phyloP scores from a whole-genome alignment of 53 echinoderm and acorn worm genomes.

The Glandiceps talaboti region DNA sequence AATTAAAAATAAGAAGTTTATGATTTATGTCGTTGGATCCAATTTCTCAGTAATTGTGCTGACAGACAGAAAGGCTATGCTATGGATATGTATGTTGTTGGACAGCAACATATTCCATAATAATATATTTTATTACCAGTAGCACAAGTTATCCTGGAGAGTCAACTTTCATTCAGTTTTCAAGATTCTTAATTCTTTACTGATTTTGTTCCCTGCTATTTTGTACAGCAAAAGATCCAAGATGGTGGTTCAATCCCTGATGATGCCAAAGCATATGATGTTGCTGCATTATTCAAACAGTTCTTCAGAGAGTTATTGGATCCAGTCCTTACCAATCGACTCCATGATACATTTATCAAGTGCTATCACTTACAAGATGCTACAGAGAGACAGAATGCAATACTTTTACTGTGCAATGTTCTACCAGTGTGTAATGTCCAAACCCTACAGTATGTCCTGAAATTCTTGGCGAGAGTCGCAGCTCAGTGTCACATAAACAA shows the following conservation, averaged over 20 bases:
- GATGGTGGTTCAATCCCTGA: conserved; percentile 38
- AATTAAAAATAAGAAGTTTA: no score
- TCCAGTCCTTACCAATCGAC: conserved; percentile 46
- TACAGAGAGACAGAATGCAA: conserved; percentile 40
- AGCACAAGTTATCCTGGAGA: no score
- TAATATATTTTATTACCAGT: no score
- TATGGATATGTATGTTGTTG: no score
- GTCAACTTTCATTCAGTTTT: no score
- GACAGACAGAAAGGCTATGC: no score
- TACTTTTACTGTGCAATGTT: conserved; percentile 42
- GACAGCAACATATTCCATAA: no score
- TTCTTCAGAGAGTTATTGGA: conserved; percentile 84
- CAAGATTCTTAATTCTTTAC: no score
- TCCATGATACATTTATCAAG: conserved; percentile 56
- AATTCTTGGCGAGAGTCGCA: conserved; percentile 56
- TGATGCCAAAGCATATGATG: conserved; percentile 60
- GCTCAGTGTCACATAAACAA: conserved; percentile 42
- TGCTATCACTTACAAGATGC: conserved; percentile 42
- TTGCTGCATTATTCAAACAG: conserved; percentile 81
- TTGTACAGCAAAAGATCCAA: conserved; percentile 48
- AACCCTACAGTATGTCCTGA: conserved; percentile 57
- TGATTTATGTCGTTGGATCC: no score
- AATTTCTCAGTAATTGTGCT: no score
- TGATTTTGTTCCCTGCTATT: no score
- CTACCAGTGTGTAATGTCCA: conserved; percentile 46